Conservation (phyloP, 2,113 vertebrate species). For the Oenanthe oenanthe region DNA sequence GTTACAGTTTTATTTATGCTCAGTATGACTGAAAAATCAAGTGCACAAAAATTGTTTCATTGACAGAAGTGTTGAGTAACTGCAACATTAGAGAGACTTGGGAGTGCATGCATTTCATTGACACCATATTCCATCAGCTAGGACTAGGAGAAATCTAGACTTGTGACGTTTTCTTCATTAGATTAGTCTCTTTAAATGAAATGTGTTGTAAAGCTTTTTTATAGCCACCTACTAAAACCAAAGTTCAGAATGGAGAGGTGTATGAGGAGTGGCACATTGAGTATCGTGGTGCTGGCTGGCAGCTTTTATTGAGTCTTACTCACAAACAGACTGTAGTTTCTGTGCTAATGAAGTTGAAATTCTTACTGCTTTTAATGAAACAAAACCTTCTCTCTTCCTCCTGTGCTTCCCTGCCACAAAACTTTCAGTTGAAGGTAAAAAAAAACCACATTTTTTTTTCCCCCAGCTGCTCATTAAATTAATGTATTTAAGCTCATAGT, state of each 20-base stretch:
- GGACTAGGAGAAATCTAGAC: not conserved
- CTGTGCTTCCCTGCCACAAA: not conserved
- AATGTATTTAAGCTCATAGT: not conserved
- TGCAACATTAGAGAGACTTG: not conserved
- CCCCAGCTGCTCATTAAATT: not conserved
- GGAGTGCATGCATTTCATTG: accelerated
- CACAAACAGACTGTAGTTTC: not conserved
- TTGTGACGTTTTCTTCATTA: not conserved
- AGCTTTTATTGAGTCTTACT: not conserved
- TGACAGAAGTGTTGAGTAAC: not conserved
- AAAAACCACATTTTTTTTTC: not conserved
- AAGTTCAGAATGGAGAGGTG: not conserved
- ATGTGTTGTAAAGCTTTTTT: not conserved
- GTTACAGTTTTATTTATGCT: not conserved
- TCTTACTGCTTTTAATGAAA: not conserved
- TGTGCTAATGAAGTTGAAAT: not conserved
- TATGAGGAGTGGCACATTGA: not conserved
- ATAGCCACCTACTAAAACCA: not conserved
- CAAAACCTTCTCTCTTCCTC: not conserved
- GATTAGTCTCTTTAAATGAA: not conserved
- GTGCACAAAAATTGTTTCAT: not conserved
- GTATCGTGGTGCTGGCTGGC: not conserved
- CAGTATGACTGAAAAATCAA: not conserved
- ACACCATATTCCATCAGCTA: not conserved
- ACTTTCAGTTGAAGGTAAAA: not conserved